Evolutionary conservation across 2,888 invertebrate genomes (phyloP), one percentile per base, ranked within the genome.

Genomic region (Ochropleura plecta): DNA sequence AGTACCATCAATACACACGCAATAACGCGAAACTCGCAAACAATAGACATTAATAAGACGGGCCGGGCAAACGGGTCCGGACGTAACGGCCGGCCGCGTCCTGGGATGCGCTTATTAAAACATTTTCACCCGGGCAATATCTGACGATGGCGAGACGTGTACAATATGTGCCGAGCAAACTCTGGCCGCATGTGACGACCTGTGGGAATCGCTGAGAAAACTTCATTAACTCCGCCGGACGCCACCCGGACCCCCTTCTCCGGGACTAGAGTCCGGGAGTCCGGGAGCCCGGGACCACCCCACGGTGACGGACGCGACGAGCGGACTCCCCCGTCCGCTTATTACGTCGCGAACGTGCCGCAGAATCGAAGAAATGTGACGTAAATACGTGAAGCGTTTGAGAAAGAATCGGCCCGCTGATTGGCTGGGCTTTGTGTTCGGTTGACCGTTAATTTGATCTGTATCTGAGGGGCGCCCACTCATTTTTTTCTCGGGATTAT

Each of bases 201-300:
- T 94, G 96, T 95, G 96, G 96, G 96, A 96, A 95, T 96, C 96
- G 96, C 92, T 92, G 95, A 95, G 96, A 95, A 96, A 96, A 96
- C 96, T 96, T 96, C 96, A 96, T 96, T 96, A 96, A 96, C 96
- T 95, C 94, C 93, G 91, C 92, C 94, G 93, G 92, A 92, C 92
- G 91, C 92, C 92, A 87, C 83, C 88, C 88, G 83, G 77, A 76
- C 71, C 71, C 88, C 88, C 85, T 80, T 76, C 81, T 82, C 85
- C 76, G 46, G 67, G 20, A 46, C 46, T 87, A 78, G 30, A 70
- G 53, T 81, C 84, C 73, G 73, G 60, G 60, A 71, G 71, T 76
- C 76, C 67, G 75, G 76, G 75, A 74, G 79, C 84, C 77, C 84
- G 85, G 77, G 88, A 81, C 89, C 88, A 80, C 86, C 87, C 87